Conservation (phyloP, 2,797 vertebrate species). For the Pyrocephalus nanus region DNA sequence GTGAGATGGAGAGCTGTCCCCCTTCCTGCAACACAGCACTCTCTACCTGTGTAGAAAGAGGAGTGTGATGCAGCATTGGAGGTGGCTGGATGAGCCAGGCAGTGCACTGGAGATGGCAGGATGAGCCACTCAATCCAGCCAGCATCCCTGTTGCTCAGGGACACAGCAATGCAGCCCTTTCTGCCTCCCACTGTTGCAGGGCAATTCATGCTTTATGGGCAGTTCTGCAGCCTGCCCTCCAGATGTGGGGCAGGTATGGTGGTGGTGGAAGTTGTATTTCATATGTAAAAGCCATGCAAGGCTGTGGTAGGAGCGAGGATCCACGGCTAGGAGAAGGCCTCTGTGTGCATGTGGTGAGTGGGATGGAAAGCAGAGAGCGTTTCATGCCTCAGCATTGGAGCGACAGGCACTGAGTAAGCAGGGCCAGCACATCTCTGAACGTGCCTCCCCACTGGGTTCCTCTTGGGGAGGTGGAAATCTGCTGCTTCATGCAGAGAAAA, state of each 20-base stretch:
- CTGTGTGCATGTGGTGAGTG: not conserved
- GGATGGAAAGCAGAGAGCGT: not conserved
- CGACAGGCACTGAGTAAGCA: constrained; percentile 10
- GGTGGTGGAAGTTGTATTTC: not conserved
- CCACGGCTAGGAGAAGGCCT: not conserved
- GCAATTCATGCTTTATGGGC: not conserved
- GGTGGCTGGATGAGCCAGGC: not conserved
- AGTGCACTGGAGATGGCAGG: not conserved
- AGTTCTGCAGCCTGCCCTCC: not conserved
- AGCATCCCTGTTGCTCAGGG: not conserved
- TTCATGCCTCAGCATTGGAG: not conserved
- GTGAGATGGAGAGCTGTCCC: not conserved
- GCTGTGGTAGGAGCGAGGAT: not conserved
- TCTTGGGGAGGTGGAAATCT: not conserved
- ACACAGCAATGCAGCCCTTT: not conserved
- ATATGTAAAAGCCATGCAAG: not conserved
- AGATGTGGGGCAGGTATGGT: rapidly evolving
- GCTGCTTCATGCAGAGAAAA: constrained; percentile 36
- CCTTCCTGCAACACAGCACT: not conserved
- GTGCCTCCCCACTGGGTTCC: constrained; percentile 9
- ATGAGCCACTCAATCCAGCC: not conserved
- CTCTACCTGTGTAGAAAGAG: not conserved
- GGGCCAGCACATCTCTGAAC: not conserved
- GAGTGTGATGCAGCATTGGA: not conserved
- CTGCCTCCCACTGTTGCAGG: not conserved